phyloP scores from a whole-genome alignment of 2,113 vertebrate species.

The Sapajus apella region DNA sequence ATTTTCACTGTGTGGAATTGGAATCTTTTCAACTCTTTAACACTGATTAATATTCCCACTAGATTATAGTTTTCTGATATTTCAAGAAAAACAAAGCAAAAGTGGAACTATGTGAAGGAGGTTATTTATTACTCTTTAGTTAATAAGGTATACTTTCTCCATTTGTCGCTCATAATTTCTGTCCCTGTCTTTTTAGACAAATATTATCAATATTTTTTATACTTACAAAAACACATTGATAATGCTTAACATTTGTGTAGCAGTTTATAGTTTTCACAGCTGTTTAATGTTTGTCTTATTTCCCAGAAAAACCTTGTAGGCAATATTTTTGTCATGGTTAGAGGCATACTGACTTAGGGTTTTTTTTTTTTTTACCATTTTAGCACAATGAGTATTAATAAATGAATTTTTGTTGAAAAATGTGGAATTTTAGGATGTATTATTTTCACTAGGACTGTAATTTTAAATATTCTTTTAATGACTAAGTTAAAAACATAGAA shows the following conservation, averaged over 20 bases:
- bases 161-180: conserved; percentile 6
- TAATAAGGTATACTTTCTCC: not conserved
- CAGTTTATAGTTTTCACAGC: not conserved
- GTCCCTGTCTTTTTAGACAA: not conserved
- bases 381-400: not conserved
- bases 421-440: not conserved
- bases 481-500: not conserved
- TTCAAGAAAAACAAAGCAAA: not conserved
- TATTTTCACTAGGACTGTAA: not conserved
- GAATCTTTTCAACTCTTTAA: not conserved
- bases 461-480: not conserved
- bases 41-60: not conserved
- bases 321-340: not conserved
- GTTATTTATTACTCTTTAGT: not conserved
- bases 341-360: not conserved
- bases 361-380: not conserved
- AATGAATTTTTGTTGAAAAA: not conserved
- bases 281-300: conserved; percentile 20
- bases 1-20: not conserved
- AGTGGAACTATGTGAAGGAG: not conserved
- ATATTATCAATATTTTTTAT: not conserved
- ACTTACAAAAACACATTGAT: not conserved
- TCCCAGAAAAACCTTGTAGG: not conserved
- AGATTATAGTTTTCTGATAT: not conserved
- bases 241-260: not conserved